A percentile compares a stretch with the other conserved stretches of the same genome.
These are phyloP conservation scores for Platysteira castanea DNA, from an alignment of 2,113 vertebrate genomes.

Conservation along the genomic window DNA sequence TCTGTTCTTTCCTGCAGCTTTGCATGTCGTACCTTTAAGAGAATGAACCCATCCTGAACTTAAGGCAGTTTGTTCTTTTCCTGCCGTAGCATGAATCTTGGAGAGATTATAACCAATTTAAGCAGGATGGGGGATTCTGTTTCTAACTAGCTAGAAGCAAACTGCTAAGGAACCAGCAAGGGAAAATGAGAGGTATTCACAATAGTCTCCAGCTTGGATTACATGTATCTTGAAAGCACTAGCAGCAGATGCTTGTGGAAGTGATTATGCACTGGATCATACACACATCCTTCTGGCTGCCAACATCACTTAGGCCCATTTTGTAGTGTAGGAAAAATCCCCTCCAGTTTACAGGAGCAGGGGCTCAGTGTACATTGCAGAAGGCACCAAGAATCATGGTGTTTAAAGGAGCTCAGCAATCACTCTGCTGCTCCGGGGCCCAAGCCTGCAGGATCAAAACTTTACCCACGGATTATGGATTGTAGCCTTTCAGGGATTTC, in stretches of 20 bases:
- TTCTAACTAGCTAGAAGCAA: conserved; percentile 20
- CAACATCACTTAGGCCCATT: background rate
- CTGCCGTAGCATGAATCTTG: background rate
- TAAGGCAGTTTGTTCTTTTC: background rate
- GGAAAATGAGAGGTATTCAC: conserved; percentile 7
- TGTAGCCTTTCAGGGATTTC: background rate
- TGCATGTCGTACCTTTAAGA: conserved; percentile 8
- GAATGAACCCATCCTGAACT: conserved; percentile 52
- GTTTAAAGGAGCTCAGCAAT: background rate
- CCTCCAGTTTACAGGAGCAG: background rate
- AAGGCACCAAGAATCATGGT: background rate
- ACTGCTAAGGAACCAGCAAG: background rate
- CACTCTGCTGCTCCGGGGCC: background rate
- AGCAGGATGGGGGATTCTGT: background rate
- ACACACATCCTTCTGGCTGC: background rate
- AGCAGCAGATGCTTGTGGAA: conserved; percentile 26
- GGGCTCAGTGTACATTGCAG: background rate
- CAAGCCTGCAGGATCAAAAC: background rate
- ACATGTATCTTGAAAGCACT: background rate
- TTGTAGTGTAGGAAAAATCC: background rate
- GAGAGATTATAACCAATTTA: conserved; percentile 43
- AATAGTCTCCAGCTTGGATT: conserved; percentile 1
- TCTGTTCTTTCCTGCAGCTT: background rate
- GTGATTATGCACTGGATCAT: background rate
- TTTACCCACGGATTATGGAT: background rate